Evolutionary conservation across 1,140 invertebrate species (phyloP).

Genomic region (Apis florea): DNA sequence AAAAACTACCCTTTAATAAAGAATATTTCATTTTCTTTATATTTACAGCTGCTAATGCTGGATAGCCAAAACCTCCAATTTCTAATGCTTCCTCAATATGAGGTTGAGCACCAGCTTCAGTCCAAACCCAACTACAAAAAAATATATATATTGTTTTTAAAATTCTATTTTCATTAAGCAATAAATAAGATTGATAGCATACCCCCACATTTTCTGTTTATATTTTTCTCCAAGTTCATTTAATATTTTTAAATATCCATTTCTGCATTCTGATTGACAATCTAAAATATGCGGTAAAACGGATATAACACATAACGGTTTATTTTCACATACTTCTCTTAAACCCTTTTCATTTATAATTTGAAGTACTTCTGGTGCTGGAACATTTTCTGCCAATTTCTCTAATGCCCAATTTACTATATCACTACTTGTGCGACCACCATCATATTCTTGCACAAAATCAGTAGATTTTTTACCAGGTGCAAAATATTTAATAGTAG

Average conservation of each 20-base stretch:
- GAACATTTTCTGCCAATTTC: slow-evolving; percentile 92
- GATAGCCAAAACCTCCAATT: slow-evolving; percentile 95
- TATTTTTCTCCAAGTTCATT: slow-evolving; percentile 92
- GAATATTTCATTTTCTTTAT: slow-evolving; percentile 98
- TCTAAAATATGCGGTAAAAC: slow-evolving; percentile 98
- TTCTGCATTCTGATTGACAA: slow-evolving; percentile 97
- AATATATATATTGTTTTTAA: background rate
- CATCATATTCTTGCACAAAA: slow-evolving; percentile 90
- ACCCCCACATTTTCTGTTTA: slow-evolving; percentile 98
- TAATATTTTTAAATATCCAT: slow-evolving; percentile 91
- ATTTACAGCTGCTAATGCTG: slow-evolving; percentile 98
- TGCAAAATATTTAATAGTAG: slow-evolving; percentile 98
- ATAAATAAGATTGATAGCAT: slow-evolving; percentile 72
- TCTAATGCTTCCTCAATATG: slow-evolving; percentile 94
- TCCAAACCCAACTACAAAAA: slow-evolving; percentile 93
- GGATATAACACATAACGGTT: slow-evolving; percentile 95
- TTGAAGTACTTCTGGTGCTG: slow-evolving; percentile 92
- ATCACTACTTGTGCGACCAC: slow-evolving; percentile 94
- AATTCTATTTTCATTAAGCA: slow-evolving; percentile 2
- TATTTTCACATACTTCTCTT: slow-evolving; percentile 89
- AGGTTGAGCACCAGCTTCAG: slow-evolving; percentile 92
- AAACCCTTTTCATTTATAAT: slow-evolving; percentile 84
- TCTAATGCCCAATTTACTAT: slow-evolving; percentile 95
- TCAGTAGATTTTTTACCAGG: slow-evolving; percentile 88
- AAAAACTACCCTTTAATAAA: slow-evolving; percentile 95